Percentiles rank a stretch among this genome's conserved stretches.
Conservation (phyloP, 2,888 invertebrate genomes). For the Diaprepes abbreviatus region DNA sequence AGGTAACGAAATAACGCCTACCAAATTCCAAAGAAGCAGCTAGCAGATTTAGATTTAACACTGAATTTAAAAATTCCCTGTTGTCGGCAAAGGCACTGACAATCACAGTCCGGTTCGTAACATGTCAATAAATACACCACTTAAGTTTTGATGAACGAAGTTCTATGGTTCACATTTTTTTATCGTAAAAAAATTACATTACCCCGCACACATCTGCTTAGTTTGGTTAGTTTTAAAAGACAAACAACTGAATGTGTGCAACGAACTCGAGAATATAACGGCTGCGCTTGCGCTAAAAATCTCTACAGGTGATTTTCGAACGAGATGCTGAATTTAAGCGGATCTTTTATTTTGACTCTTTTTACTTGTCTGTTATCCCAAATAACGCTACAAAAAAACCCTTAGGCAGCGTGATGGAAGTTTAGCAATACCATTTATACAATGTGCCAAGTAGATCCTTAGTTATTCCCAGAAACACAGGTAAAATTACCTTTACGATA, state of each 20-base stretch:
- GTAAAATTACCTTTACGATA: slow-evolving; percentile 5
- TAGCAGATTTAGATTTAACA: slow-evolving; percentile 41
- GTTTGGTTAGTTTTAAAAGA: slow-evolving; percentile 46
- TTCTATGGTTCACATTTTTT: slow-evolving; percentile 18
- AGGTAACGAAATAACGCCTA: slow-evolving; percentile 60
- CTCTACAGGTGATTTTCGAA: slow-evolving; percentile 57
- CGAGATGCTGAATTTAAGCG: slow-evolving; percentile 31
- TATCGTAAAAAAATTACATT: slow-evolving; percentile 21
- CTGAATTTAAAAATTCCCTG: slow-evolving; percentile 16
- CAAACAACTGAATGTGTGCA: slow-evolving; percentile 45
- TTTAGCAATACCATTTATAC: slow-evolving; percentile 2
- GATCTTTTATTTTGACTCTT: slow-evolving; percentile 7
- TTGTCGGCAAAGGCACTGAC: slow-evolving; percentile 7
- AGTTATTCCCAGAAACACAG: slow-evolving; percentile 3
- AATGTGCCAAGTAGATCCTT: not conserved
- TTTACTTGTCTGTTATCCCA: not conserved
- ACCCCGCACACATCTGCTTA: slow-evolving; percentile 35
- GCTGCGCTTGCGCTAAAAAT: slow-evolving; percentile 47
- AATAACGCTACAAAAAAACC: not conserved
- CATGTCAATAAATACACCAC: slow-evolving; percentile 33
- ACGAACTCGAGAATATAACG: slow-evolving; percentile 37
- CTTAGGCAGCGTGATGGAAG: not conserved
- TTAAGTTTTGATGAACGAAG: slow-evolving; percentile 20
- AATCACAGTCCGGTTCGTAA: slow-evolving; percentile 16
- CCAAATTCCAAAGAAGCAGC: slow-evolving; percentile 63